phyloP scores from a whole-genome alignment of 2,888 invertebrate genomes.

The Sceliomorpha sp. region DNA sequence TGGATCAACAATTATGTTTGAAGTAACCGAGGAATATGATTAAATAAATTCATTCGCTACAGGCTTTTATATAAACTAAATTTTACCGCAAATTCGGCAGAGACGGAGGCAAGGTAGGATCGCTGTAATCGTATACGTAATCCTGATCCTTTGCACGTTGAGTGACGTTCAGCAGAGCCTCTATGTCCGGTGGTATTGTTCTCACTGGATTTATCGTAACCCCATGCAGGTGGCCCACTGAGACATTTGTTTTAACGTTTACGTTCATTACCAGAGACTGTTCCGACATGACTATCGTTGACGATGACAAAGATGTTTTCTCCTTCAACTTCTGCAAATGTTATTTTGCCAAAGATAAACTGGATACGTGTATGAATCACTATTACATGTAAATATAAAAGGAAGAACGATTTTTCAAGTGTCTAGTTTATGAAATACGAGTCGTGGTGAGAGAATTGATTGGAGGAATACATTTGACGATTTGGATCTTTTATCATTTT shows the following conservation, averaged over 20 bases:
- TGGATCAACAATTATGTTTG: conserved; percentile 5
- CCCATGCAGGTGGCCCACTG: conserved; percentile 80
- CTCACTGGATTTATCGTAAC: conserved; percentile 78
- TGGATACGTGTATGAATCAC: too few relatives aligned
- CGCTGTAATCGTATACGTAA: conserved; percentile 86
- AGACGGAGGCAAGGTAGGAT: conserved; percentile 89
- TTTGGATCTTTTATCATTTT: too few relatives aligned
- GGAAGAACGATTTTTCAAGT: too few relatives aligned
- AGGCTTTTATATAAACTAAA: conserved; percentile 1
- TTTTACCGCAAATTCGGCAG: conserved; percentile 88
- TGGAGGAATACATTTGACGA: too few relatives aligned
- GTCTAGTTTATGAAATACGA: too few relatives aligned
- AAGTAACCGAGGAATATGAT: conserved; percentile 14
- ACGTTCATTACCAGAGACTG: conserved; percentile 83
- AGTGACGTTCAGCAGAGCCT: conserved; percentile 81
- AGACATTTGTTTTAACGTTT: conserved; percentile 80
- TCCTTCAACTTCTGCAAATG: conserved; percentile 45
- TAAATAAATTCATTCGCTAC: too few relatives aligned
- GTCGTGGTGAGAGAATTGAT: too few relatives aligned
- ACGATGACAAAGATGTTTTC: conserved; percentile 60
- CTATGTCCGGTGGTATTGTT: conserved; percentile 78
- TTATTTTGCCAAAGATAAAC: too few relatives aligned
- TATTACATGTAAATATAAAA: too few relatives aligned
- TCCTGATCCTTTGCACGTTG: conserved; percentile 82
- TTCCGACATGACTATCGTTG: conserved; percentile 78